Conservation (phyloP, 2,113 vertebrate species). For the Oncorhynchus nerka region DNA sequence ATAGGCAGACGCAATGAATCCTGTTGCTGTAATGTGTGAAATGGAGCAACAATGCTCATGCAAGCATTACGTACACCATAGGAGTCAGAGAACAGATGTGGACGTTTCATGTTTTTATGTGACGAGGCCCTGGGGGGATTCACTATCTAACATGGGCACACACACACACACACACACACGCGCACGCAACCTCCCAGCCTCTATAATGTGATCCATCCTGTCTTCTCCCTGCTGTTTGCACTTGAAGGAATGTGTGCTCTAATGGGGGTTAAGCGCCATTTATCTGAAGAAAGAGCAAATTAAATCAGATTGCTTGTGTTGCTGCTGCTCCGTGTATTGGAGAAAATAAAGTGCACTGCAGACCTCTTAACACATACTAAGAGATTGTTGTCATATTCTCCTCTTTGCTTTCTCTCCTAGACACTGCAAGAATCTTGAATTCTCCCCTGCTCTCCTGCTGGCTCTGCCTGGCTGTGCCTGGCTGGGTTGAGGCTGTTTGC, state of each 20-base stretch:
- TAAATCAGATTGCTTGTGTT: constrained; percentile 14
- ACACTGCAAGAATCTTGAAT: not conserved
- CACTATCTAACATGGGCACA: not conserved
- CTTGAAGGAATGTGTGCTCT: constrained; percentile 16
- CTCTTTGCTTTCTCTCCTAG: not conserved
- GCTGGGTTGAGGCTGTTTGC: not conserved
- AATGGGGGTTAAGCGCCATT: constrained; percentile 38
- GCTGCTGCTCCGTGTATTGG: constrained; percentile 3
- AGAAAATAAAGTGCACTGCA: constrained; percentile 18
- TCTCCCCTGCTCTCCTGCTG: constrained; percentile 22
- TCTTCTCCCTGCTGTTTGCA: constrained; percentile 32
- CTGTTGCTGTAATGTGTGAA: not conserved
- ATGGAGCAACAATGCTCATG: not conserved
- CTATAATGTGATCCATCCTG: constrained; percentile 22
- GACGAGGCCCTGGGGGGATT: constrained; percentile 30
- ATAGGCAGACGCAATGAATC: constrained; percentile 17
- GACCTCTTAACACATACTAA: constrained; percentile 21
- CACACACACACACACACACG: not conserved
- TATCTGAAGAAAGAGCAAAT: constrained; percentile 28
- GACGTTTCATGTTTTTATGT: constrained; percentile 22
- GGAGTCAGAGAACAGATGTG: not conserved
- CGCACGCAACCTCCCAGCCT: not conserved
- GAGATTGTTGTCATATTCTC: constrained; percentile 19
- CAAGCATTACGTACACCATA: too few species aligned
- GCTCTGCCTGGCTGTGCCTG: not conserved